Evolutionary conservation across 1,140 invertebrate species (phyloP), one percentile per base, ranked within the genome.

Genomic region (Harlomillsia oculata): DNA sequence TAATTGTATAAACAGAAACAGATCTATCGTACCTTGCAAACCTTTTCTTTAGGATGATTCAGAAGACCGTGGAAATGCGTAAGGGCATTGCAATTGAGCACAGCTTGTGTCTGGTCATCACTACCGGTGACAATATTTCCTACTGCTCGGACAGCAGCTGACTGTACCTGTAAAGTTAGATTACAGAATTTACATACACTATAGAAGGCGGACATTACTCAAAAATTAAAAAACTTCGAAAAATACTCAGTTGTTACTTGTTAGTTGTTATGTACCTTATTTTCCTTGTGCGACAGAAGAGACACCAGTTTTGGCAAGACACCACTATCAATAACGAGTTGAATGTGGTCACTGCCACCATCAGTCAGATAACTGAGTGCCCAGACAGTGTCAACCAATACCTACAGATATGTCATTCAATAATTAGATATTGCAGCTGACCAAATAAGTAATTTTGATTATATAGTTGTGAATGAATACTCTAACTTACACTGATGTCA

Each of bases 111-210:
- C 72, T 99, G 96, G 63, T 98, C 93, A 72, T 99, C 96, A 1
- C 93, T 95, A 20, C 96, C 96, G 13, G 96, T 99, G 1, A 99
- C 95, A 68, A 99, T 99, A 74, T 99, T 99, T 23, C 96, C 96
- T 14, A 98, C 89, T 13, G 95, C 95, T 65, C 95, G 76, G 20
- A 99, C 75, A 1, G 95, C 94, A 21, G 95, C 95, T 5, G 95
- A 98, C 76, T 98, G 88, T 9, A 95, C 74, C 71, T 75, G 55
- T n/a, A 66, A 64, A 25, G 52, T 43, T n/a, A n/a, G n/a, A n/a
- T n/a, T n/a, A n/a, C n/a, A n/a, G n/a, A n/a, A n/a, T n/a, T n/a
- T n/a, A n/a, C n/a, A n/a, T n/a, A n/a, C n/a, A n/a, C n/a, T n/a
- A n/a, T n/a, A n/a, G n/a, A n/a, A n/a, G n/a, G n/a, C n/a, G n/a